phyloP scores from a whole-genome alignment of 2,113 vertebrate genomes.

The Boleophthalmus pectinirostris region DNA sequence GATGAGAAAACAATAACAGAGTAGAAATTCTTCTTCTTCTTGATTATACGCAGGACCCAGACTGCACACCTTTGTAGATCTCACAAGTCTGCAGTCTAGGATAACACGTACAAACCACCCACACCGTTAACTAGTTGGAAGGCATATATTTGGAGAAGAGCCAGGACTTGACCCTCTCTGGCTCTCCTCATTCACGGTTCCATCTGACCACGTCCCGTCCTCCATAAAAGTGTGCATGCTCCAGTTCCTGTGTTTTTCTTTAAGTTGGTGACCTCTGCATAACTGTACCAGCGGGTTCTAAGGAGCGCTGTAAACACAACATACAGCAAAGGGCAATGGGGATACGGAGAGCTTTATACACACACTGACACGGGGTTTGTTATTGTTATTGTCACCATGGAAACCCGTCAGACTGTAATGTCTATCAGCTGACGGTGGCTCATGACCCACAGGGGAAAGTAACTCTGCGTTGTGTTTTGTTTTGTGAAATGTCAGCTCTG shows the following conservation, averaged over 20 bases:
- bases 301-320: conserved; percentile 5
- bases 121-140: conserved; percentile 15
- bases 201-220: conserved; percentile 16
- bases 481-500: no score
- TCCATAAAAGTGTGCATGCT: not conserved
- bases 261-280: not conserved
- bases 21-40: no score
- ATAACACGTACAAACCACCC: not conserved
- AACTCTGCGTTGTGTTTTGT: not conserved
- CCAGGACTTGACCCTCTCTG: conserved; percentile 28
- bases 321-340: not conserved
- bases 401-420: not conserved
- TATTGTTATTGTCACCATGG: conserved; percentile 1
- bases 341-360: not conserved
- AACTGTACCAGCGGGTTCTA: not conserved
- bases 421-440: not conserved
- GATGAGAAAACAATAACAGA: no score
- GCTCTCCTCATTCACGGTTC: conserved; percentile 15
- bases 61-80: no score
- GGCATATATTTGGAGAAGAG: conserved; percentile 22
- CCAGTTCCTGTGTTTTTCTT: not conserved
- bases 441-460: not conserved
- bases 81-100: not conserved
- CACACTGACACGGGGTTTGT: not conserved
- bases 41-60: no score